phyloP scores from a whole-genome alignment of 2,888 invertebrate genomes.

The Ormia ochracea region DNA sequence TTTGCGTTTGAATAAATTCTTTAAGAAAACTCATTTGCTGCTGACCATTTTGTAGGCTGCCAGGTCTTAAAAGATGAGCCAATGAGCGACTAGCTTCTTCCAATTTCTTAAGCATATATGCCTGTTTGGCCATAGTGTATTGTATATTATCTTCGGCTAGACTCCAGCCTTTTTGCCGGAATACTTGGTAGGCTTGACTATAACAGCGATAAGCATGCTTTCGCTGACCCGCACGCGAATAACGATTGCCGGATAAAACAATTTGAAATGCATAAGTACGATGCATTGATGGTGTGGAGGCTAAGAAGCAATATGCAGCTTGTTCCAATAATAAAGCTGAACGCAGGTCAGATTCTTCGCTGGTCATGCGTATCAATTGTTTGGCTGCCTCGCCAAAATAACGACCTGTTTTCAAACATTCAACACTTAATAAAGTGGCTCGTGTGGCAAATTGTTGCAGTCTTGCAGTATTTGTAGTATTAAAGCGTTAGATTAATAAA shows the following conservation, averaged over 20 bases:
- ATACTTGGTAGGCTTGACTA: conserved; percentile 91
- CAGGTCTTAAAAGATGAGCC: conserved; percentile 84
- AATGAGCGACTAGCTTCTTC: conserved; percentile 86
- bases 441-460: conserved; percentile 94
- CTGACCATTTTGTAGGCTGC: conserved; percentile 83
- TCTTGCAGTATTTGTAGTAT: conserved; percentile 79
- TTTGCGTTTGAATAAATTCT: conserved; percentile 91
- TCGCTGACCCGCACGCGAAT: conserved; percentile 93
- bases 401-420: conserved; percentile 88
- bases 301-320: conserved; percentile 93
- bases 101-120: conserved; percentile 86
- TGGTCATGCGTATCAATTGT: conserved; percentile 95
- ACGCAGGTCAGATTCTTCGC: conserved; percentile 97
- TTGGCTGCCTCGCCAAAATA: conserved; percentile 95
- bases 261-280: conserved; percentile 97
- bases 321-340: conserved; percentile 96
- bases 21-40: conserved; percentile 89
- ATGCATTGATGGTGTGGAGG: conserved; percentile 82
- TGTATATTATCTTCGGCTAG: conserved; percentile 97
- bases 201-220: conserved; percentile 95
- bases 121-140: conserved; percentile 94
- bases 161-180: conserved; percentile 86
- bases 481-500: conserved; percentile 21
- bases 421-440: conserved; percentile 91
- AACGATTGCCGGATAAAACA: conserved; percentile 96